Percentiles rank a stretch among this genome's conserved stretches.
Conservation (phyloP, 2,888 invertebrate species). For the Operophtera brumata region DNA sequence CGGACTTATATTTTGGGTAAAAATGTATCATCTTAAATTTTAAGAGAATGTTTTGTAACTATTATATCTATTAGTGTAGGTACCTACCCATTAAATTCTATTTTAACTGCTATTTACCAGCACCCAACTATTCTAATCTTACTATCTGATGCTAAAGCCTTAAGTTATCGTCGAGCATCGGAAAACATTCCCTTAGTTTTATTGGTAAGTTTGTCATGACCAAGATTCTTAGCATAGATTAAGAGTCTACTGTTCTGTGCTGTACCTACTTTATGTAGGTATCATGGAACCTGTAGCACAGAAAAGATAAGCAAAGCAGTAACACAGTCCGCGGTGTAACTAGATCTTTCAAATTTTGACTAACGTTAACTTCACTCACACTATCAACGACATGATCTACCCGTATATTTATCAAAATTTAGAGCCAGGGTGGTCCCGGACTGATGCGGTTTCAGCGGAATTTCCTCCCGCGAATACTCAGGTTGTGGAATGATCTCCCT, state of each 20-base stretch:
- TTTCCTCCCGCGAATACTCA: too few species aligned
- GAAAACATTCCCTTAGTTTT: constrained; percentile 26
- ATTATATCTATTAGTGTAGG: neutral
- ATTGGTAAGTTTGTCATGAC: constrained; percentile 25
- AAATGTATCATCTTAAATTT: too few species aligned
- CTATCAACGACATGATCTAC: too few species aligned
- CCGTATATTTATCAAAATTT: too few species aligned
- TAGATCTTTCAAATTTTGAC: too few species aligned
- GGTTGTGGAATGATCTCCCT: too few species aligned
- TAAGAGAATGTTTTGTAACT: too few species aligned
- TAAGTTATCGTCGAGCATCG: constrained; percentile 18
- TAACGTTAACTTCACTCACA: too few species aligned
- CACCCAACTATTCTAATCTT: constrained; percentile 9
- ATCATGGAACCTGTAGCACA: neutral
- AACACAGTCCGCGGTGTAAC: too few species aligned
- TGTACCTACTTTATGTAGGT: neutral
- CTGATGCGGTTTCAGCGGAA: too few species aligned
- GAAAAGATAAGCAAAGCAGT: neutral
- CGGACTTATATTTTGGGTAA: too few species aligned
- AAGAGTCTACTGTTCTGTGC: neutral
- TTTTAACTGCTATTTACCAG: constrained; percentile 4
- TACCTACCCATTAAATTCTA: constrained; percentile 6
- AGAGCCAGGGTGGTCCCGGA: too few species aligned
- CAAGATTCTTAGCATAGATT: constrained; percentile 21
- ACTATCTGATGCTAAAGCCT: constrained; percentile 15